Percentiles rank a stretch among this genome's conserved stretches.
Evolutionary conservation across 2,113 vertebrate genomes (phyloP).

Genomic region (Amblyopsis rosae): DNA sequence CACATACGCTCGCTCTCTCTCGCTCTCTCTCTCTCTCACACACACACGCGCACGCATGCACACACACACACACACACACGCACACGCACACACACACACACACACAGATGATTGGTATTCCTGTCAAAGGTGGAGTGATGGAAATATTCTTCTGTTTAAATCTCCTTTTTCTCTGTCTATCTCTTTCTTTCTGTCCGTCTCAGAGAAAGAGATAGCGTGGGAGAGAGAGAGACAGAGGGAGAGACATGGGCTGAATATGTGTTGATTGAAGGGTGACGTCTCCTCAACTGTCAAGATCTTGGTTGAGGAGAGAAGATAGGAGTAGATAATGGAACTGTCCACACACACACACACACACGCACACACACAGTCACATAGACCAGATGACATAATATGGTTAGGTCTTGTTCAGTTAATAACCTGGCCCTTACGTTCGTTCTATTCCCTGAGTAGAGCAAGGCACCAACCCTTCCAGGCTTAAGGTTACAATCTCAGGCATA

Average conservation of each 20-base stretch:
- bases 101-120: constrained; percentile 42
- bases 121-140: constrained; percentile 21
- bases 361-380: neutral
- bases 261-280: constrained; percentile 24
- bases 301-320: constrained; percentile 31
- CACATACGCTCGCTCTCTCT: neutral
- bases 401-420: neutral
- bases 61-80: too few relatives aligned
- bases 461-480: constrained; percentile 67
- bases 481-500: too few relatives aligned
- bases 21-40: neutral
- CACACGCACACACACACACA: neutral
- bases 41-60: neutral
- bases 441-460: neutral
- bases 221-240: constrained; percentile 1
- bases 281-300: constrained; percentile 28
- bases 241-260: neutral
- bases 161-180: neutral
- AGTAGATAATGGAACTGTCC: constrained; percentile 31
- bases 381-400: neutral
- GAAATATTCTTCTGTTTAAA: constrained; percentile 32
- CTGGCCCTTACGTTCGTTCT: neutral
- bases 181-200: constrained; percentile 14
- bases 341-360: neutral
- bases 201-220: constrained; percentile 6